Evolutionary conservation across 2,888 invertebrate genomes (phyloP).

Genomic region (Apotomis betuletana): DNA sequence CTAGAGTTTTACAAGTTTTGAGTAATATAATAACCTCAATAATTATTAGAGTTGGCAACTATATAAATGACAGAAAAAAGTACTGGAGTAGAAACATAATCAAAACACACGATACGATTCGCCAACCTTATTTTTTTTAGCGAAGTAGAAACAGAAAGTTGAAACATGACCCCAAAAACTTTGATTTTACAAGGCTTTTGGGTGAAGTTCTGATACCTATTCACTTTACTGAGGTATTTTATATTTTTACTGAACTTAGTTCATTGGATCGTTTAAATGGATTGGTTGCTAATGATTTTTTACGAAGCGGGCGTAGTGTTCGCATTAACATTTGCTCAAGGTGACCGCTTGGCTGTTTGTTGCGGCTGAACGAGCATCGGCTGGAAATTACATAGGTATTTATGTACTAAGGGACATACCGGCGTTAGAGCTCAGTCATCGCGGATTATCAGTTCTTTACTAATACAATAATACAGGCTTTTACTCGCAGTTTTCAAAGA

Average conservation of each 20-base stretch:
- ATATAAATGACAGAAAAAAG: too few relatives aligned
- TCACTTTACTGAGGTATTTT: neutral
- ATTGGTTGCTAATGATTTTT: slow-evolving; percentile 39
- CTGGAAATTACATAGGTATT: slow-evolving; percentile 52
- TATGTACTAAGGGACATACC: slow-evolving; percentile 27
- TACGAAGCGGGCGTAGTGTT: slow-evolving; percentile 64
- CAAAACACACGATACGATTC: neutral
- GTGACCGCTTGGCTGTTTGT: slow-evolving; percentile 77
- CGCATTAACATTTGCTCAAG: slow-evolving; percentile 81
- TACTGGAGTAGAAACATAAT: too few relatives aligned
- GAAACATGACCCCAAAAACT: slow-evolving; percentile 10
- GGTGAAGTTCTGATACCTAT: slow-evolving; percentile 3
- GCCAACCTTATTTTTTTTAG: neutral
- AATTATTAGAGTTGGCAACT: too few relatives aligned
- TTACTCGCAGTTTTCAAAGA: neutral
- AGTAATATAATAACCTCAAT: too few relatives aligned
- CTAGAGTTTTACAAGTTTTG: too few relatives aligned
- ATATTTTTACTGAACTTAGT: neutral
- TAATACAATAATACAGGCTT: neutral
- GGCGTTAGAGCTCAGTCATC: neutral
- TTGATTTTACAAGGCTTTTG: neutral
- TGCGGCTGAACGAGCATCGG: slow-evolving; percentile 79
- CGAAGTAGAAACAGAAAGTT: slow-evolving; percentile 17
- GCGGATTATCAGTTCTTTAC: neutral
- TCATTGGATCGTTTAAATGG: slow-evolving; percentile 1